Base-by-base conservation (phyloP, 2,797 vertebrate species). In the Notamacropus eugenii region DNA sequence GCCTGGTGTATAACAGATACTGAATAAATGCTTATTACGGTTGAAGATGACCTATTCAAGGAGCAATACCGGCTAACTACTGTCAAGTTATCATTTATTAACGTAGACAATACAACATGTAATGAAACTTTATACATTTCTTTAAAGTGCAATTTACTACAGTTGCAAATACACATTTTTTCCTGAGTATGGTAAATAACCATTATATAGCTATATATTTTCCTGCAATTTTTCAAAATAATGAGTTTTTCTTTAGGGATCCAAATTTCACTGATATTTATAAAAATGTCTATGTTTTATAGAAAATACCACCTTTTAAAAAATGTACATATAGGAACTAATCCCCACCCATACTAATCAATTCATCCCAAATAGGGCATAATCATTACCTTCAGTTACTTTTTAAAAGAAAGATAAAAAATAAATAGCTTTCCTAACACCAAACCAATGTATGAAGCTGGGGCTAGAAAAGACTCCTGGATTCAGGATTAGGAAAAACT, bases 321-420 rank as follows among this genome's bases (percentile, higher is more conserved):
- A 0, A 96, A 22, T 93, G 90, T 91, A 27, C 10, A 58, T 58
- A 54, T 91, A 93, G 82, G 91, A 96, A 46, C 11, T 92, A 94
- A 92, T 10, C 8, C 40, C 22, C 19, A 19, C 10, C 46, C 29
- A 40, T 74, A 22, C 8, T 93, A 34, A 96, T 93, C 12, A 24
- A 92, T 50, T 29, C 67, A 96, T 93, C 28, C 3, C 24, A 87
- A 0, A 91, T 67, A 93, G n/a, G 92, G 94, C 27, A 93, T n/a
- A 95, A 92, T 82, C 24, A 92, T 92, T 52, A 96, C 40, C 96
- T 96, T 87, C 94, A 93, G 87, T 95, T 93, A 92, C 54, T 58
- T 91, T 55, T 92, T 91, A 55, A 97, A 93, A 98, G 19, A 91
- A 94, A 96, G 4, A 46, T 31, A 52, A 95, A 93, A 96, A 93